phyloP scores from a whole-genome alignment of 2,888 invertebrate genomes.

The Caenorhabditis zanzibari region DNA sequence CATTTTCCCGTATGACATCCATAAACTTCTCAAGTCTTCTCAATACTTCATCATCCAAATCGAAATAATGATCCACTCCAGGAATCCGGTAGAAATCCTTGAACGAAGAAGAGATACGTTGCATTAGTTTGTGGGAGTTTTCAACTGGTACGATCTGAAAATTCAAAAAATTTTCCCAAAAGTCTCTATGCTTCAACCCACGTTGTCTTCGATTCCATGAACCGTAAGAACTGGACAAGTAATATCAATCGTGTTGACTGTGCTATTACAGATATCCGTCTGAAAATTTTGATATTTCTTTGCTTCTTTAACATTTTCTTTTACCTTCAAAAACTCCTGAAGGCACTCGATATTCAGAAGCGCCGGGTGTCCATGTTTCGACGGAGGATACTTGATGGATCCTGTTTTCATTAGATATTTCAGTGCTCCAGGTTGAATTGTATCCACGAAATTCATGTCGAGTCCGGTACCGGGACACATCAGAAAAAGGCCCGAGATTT shows the following conservation, averaged over 20 bases:
- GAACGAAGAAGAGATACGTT: conserved; percentile 48
- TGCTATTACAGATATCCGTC: conserved; percentile 60
- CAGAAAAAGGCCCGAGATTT: conserved; percentile 66
- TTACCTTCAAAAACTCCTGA: conserved; percentile 66
- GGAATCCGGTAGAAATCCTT: conserved; percentile 56
- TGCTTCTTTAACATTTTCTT: too few species aligned
- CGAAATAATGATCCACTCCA: conserved; percentile 64
- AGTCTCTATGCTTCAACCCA: conserved; percentile 5
- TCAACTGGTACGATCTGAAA: conserved; percentile 68
- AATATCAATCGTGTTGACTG: conserved; percentile 51
- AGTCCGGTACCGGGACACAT: conserved; percentile 70
- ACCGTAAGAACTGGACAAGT: conserved; percentile 67
- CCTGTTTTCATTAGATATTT: conserved; percentile 41
- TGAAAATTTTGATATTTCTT: conserved; percentile 27
- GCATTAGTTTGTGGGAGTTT: conserved; percentile 60
- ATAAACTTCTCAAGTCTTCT: conserved; percentile 32
- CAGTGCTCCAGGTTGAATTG: conserved; percentile 63
- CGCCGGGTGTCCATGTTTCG: conserved; percentile 68
- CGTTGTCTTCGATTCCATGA: conserved; percentile 68
- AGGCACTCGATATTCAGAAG: conserved; percentile 60
- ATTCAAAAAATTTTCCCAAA: not conserved
- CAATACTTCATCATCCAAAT: conserved; percentile 58
- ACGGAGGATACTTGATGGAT: conserved; percentile 66
- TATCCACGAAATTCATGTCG: conserved; percentile 64
- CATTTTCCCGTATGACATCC: conserved; percentile 36